phyloP scores from a whole-genome alignment of 1,140 invertebrate genomes.

The Drosophila subobscura region DNA sequence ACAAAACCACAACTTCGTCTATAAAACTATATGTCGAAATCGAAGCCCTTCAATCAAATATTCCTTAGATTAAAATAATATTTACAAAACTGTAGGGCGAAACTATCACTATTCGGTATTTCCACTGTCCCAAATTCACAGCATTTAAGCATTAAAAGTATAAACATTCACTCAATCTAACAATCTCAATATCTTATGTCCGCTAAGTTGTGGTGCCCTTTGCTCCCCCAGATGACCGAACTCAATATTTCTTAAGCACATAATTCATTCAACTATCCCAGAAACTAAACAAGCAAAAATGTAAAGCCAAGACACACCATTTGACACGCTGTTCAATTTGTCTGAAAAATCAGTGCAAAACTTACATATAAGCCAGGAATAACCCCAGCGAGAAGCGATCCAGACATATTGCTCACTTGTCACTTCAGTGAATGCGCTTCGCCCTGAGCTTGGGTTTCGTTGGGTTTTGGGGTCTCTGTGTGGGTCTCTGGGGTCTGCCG shows the following conservation, averaged over 20 bases:
- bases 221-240: neutral
- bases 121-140: too few species aligned
- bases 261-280: conserved; percentile 56
- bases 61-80: too few species aligned
- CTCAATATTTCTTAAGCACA: conserved; percentile 32
- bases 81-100: too few species aligned
- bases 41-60: too few species aligned
- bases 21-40: too few species aligned
- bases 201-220: too few species aligned
- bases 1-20: too few species aligned
- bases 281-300: conserved; percentile 41
- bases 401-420: conserved; percentile 76
- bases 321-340: conserved; percentile 77
- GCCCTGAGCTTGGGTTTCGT: conserved; percentile 13
- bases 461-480: conserved; percentile 1
- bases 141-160: too few species aligned
- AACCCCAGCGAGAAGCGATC: conserved; percentile 38
- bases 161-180: too few species aligned
- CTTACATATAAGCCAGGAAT: conserved; percentile 1
- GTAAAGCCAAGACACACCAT: conserved; percentile 43
- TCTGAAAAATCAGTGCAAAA: conserved; percentile 53
- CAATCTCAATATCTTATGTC: too few species aligned
- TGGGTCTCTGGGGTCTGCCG: conserved; percentile 2
- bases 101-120: too few species aligned
- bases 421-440: conserved; percentile 65